Evolutionary conservation across 2,888 invertebrate genomes (phyloP), one percentile per base, ranked within the genome.

Genomic region (Odontothrips loti): DNA sequence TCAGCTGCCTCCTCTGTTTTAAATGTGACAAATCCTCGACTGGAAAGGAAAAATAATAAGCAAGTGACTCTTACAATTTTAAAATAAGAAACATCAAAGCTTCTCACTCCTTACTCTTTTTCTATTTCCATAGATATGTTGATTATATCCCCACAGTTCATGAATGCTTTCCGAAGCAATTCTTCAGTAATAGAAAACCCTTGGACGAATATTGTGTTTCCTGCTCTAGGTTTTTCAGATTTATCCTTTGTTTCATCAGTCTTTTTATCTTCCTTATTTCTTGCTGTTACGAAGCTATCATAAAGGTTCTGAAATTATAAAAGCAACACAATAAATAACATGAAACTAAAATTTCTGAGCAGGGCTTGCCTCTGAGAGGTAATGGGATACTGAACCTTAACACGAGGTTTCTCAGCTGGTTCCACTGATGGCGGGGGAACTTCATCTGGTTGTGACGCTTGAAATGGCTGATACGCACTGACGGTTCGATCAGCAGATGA

Each of bases 11-110:
- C 97, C 20, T 94, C 91, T 84, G 95, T 95, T 83, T 97, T 96
- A 88, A 97, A 98, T 3, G 97, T 96, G 23, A 98, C 91, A 89
- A 96, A 97, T 12, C 96, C 97, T 84, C 93, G 93, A 86, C 96
- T 96, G 88, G 81, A 91, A 89, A 80, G 75, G 82, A 84, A 80
- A 83, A 82, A 81, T 82, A 81, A 78, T 68, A 17, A 47, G n/a
- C 10, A 17, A 80, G 48, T 23, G 78, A 20, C 80, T 80, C 80
- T 12, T 48, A 81, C 75, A n/a, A 82, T 51, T 48, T 51, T 47
- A 82, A 81, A 80, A 79, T 58, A 58, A 79, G 78, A 82, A 81
- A 81, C 29, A 87, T 43, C 6, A 6, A 43, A 43, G 34, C 6
- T 43, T 43, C 34, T 43, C 34, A 43, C 34, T 2, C 34, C 88